Conservation (phyloP, 2,797 vertebrate species). For the Xiphophorus birchmanni region DNA sequence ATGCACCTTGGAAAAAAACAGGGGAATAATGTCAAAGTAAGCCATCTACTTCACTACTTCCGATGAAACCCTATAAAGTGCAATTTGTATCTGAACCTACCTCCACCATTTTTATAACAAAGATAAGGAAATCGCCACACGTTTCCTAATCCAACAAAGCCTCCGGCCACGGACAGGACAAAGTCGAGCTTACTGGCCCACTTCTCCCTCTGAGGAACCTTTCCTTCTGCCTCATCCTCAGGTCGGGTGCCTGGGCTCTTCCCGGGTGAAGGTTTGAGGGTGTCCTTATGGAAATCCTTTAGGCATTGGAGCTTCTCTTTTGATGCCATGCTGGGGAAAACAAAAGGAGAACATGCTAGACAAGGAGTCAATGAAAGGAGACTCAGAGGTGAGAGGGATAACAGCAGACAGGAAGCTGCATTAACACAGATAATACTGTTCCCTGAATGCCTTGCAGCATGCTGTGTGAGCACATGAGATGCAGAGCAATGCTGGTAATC, state of each 20-base stretch:
- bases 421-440: slow-evolving; percentile 65
- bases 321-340: slow-evolving; percentile 88
- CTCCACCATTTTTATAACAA: slow-evolving; percentile 99
- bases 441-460: slow-evolving; percentile 53
- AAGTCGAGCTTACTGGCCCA: slow-evolving; percentile 99
- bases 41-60: neutral
- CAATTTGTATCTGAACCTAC: slow-evolving; percentile 71
- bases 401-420: slow-evolving; percentile 41
- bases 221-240: slow-evolving; percentile 96
- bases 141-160: slow-evolving; percentile 97
- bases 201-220: slow-evolving; percentile 94
- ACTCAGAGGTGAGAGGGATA: slow-evolving; percentile 49
- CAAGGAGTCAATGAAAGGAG: slow-evolving; percentile 17
- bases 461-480: slow-evolving; percentile 48
- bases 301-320: slow-evolving; percentile 98
- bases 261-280: slow-evolving; percentile 95
- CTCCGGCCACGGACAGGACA: slow-evolving; percentile 96
- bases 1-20: slow-evolving; percentile 85
- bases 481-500: slow-evolving; percentile 61
- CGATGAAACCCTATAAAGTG: neutral
- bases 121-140: slow-evolving; percentile 99
- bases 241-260: slow-evolving; percentile 96
- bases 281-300: slow-evolving; percentile 99
- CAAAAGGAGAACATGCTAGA: neutral
- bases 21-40: neutral